Evolutionary conservation across 2,888 invertebrate species (phyloP).

Genomic region (Frankliniella intonsa): DNA sequence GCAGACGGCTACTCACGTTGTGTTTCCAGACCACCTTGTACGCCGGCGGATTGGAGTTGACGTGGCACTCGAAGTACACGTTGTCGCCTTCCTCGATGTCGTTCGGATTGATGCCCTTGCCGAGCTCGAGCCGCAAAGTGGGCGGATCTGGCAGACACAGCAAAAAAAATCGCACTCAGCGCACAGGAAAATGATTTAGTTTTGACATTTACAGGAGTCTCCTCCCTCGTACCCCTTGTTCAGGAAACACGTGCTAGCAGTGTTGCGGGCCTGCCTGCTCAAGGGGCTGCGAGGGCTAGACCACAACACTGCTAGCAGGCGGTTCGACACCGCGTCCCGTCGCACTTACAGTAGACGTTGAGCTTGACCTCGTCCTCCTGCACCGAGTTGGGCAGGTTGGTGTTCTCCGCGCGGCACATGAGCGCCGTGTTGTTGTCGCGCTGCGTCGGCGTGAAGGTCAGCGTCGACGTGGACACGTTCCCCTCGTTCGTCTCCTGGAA

Average conservation of each 20-base stretch:
- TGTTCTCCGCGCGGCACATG: conserved; percentile 76
- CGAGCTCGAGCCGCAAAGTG: conserved; percentile 61
- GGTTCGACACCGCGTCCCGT: no score
- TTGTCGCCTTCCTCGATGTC: conserved; percentile 75
- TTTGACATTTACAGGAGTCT: no score
- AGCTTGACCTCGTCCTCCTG: conserved; percentile 76
- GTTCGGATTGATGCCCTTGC: conserved; percentile 67
- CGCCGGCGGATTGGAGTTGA: conserved; percentile 69
- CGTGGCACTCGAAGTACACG: conserved; percentile 72
- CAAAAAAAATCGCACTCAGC: neutral
- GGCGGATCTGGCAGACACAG: conserved; percentile 56
- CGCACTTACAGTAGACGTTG: conserved; percentile 80
- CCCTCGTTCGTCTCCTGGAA: conserved; percentile 70
- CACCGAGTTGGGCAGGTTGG: conserved; percentile 63
- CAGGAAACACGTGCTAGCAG: no score
- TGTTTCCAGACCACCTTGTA: conserved; percentile 76
- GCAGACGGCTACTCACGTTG: conserved; percentile 58
- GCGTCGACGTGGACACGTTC: conserved; percentile 72
- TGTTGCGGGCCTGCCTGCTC: no score
- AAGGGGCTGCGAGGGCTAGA: no score
- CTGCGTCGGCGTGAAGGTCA: conserved; percentile 70
- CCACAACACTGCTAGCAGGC: no score
- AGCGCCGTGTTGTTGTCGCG: conserved; percentile 73
- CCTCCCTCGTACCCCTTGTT: no score
- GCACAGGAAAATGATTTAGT: no score